A percentile compares a stretch with the other conserved stretches of the same genome.
These are phyloP conservation scores for Eucera pruinosa DNA, from an alignment of 2,888 invertebrate species.

Conservation along the genomic window DNA sequence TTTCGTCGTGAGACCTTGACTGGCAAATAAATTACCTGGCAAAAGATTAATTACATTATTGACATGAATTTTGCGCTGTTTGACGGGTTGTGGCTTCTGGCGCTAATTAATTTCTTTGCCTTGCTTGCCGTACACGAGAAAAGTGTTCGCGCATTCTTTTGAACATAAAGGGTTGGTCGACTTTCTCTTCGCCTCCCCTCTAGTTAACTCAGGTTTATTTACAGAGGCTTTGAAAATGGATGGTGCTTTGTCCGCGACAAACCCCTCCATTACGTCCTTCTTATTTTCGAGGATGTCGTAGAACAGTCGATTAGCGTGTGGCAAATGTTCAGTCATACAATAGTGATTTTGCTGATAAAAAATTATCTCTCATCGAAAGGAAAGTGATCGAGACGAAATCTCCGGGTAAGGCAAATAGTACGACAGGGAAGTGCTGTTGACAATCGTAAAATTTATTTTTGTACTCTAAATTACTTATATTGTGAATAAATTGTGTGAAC, in stretches of 20 bases:
- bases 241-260: not conserved
- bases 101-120: constrained; percentile 51
- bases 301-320: not conserved
- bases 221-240: constrained; percentile 11
- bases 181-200: not conserved
- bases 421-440: too few species aligned
- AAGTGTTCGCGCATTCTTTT: constrained; percentile 30
- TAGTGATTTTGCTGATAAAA: too few species aligned
- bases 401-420: too few species aligned
- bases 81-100: constrained; percentile 11
- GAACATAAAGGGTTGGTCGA: constrained; percentile 29
- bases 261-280: too few species aligned
- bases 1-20: not conserved
- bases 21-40: not conserved
- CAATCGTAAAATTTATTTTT: too few species aligned
- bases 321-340: too few species aligned
- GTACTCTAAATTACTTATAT: too few species aligned
- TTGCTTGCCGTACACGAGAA: not conserved
- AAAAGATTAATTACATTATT: constrained; percentile 53
- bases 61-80: constrained; percentile 48
- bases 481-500: too few species aligned
- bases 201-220: constrained; percentile 39
- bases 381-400: too few species aligned
- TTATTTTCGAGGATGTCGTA: too few species aligned
- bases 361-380: too few species aligned